phyloP scores from a whole-genome alignment of 2,113 vertebrate genomes.

The Natator depressus region DNA sequence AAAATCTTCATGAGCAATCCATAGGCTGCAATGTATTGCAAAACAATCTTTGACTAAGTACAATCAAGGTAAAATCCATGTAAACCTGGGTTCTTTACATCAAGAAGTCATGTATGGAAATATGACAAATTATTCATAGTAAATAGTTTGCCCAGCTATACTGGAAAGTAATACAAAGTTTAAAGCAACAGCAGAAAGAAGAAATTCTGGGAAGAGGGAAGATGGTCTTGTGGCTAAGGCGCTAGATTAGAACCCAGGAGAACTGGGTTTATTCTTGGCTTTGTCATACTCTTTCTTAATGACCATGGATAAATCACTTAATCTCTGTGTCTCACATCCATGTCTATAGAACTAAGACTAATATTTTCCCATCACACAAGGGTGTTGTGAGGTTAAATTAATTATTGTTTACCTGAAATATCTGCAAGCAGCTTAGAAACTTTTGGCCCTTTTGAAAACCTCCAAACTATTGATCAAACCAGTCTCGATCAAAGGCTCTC shows the following conservation, averaged over 20 bases:
- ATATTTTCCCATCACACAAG: neutral
- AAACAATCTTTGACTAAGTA: neutral
- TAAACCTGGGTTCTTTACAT: neutral
- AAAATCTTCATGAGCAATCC: neutral
- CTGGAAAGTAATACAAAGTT: neutral
- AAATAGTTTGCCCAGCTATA: neutral
- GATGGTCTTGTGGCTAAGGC: neutral
- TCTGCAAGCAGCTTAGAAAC: neutral
- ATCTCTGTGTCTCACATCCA: neutral
- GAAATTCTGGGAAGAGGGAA: neutral
- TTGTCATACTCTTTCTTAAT: neutral
- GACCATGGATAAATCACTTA: neutral
- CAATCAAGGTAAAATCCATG: neutral
- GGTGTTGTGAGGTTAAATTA: neutral
- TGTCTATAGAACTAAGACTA: neutral
- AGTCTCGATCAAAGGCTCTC: neutral
- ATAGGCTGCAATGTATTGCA: neutral
- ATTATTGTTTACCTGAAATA: accelerated
- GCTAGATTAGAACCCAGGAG: neutral
- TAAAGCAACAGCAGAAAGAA: neutral
- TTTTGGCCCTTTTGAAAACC: neutral
- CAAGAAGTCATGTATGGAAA: neutral
- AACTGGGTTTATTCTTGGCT: neutral
- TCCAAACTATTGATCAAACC: neutral
- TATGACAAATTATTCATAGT: neutral